Evolutionary conservation across 2,888 invertebrate genomes (phyloP).

Genomic region (Plebejus anna): DNA sequence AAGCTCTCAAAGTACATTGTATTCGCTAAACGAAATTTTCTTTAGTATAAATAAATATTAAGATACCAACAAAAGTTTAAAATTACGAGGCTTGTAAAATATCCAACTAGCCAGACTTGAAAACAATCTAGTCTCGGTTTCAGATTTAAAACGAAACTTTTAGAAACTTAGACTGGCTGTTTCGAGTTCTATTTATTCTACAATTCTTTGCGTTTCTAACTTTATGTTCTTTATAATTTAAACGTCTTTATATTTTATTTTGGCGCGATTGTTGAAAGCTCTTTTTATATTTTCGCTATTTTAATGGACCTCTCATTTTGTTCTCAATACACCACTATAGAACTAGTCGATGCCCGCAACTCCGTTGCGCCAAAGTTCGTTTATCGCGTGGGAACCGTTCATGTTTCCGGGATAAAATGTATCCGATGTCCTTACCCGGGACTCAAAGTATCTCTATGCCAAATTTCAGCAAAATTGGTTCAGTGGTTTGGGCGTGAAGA

Average conservation of each 20-base stretch:
- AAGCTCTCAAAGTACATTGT: conserved; percentile 10
- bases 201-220: conserved; percentile 30
- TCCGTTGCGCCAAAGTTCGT: no score
- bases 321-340: background rate
- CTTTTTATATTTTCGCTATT: background rate
- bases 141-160: conserved; percentile 43
- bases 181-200: conserved; percentile 33
- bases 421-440: no score
- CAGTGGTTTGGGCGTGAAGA: no score
- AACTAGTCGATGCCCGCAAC: no score
- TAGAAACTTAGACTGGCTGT: conserved; percentile 39
- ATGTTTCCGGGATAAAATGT: no score
- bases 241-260: conserved; percentile 13
- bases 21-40: conserved; percentile 35
- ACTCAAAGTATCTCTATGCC: no score
- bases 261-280: background rate
- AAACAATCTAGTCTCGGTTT: conserved; percentile 40
- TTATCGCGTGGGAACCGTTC: no score
- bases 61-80: conserved; percentile 39
- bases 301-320: background rate
- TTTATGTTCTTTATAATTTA: conserved; percentile 27
- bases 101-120: conserved; percentile 42
- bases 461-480: no score
- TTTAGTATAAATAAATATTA: conserved; percentile 38
- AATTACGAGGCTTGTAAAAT: conserved; percentile 41